Evolutionary conservation across 2,113 vertebrate species (phyloP).

Genomic region (Parotia lawesii): DNA sequence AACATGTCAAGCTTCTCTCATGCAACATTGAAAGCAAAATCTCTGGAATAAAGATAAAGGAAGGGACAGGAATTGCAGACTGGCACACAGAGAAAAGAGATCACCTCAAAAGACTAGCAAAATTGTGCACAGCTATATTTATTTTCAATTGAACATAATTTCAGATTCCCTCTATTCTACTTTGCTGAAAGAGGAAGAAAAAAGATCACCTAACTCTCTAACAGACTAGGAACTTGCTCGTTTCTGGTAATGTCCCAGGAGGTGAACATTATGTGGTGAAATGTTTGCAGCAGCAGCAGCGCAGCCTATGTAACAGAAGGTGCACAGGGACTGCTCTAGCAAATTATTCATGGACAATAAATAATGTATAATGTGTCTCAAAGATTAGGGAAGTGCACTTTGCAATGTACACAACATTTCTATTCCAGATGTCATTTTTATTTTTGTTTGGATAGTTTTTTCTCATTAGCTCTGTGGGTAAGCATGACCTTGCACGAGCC

Average conservation of each 20-base stretch:
- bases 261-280: background rate
- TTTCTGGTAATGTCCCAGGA: background rate
- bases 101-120: background rate
- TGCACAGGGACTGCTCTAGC: background rate
- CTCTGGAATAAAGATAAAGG: background rate
- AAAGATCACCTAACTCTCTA: background rate
- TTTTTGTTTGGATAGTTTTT: background rate
- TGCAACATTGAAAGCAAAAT: background rate
- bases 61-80: background rate
- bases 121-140: background rate
- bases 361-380: slow-evolving; percentile 44
- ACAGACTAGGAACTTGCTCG: background rate
- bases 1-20: background rate
- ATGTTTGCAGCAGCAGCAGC: background rate
- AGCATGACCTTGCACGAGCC: background rate
- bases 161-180: background rate
- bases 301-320: background rate
- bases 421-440: background rate
- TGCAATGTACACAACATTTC: background rate
- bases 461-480: background rate
- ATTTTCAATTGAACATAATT: background rate
- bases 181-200: background rate
- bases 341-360: slow-evolving; percentile 51
- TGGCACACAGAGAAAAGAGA: background rate
- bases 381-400: background rate